A percentile compares a stretch with the other conserved stretches of the same genome.
Evolutionary conservation across 2,113 vertebrate genomes (phyloP).

Genomic region (Petrocephalus zakoni): DNA sequence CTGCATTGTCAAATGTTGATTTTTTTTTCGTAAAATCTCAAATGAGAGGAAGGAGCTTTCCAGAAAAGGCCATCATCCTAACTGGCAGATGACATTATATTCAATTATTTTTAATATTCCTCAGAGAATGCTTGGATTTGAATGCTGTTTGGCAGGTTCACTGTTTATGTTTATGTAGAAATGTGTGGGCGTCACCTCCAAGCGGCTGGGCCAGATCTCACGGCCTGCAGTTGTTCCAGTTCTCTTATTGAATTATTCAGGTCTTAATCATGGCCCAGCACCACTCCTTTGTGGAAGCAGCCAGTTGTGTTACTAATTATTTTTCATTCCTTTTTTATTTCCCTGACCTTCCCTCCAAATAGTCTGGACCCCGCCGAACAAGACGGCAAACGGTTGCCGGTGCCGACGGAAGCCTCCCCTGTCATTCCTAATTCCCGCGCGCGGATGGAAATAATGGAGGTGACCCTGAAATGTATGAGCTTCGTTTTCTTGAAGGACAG

Average conservation of each 20-base stretch:
- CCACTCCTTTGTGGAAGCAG: conserved; percentile 16
- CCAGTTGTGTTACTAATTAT: conserved; percentile 23
- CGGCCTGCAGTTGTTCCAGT: neutral
- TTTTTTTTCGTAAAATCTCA: neutral
- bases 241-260: conserved; percentile 37
- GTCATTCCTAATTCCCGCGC: conserved; percentile 12
- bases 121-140: neutral
- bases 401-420: neutral
- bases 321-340: conserved; percentile 17
- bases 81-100: neutral
- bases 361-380: neutral
- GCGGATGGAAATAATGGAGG: conserved; percentile 14
- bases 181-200: conserved; percentile 13
- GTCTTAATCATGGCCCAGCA: conserved; percentile 11
- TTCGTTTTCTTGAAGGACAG: conserved; percentile 1
- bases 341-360: conserved; percentile 24
- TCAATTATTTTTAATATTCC: neutral
- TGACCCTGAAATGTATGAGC: neutral
- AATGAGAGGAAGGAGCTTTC: neutral
- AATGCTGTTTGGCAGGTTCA: conserved; percentile 11
- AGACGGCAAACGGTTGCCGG: neutral
- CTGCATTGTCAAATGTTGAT: neutral
- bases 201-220: conserved; percentile 17
- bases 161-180: conserved; percentile 26
- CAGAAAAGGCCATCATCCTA: neutral